Evolutionary conservation across 1,140 invertebrate species (phyloP).

Genomic region (Orius insidiosus): DNA sequence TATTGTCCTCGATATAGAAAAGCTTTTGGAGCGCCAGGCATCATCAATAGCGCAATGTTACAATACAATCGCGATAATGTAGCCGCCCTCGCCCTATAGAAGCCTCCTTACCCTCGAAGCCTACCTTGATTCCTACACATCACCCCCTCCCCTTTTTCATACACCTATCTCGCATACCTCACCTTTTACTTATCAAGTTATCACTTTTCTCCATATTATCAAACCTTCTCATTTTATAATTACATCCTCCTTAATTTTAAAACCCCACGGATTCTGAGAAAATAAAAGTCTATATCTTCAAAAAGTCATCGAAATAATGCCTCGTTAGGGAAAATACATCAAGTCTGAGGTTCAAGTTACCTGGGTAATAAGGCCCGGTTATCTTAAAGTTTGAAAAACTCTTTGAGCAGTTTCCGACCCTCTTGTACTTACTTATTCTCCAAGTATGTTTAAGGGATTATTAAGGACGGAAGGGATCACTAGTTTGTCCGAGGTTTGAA

Average conservation of each 20-base stretch:
- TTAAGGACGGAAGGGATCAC: background rate
- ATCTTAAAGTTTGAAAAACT: too few relatives aligned
- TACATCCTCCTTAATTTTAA: too few relatives aligned
- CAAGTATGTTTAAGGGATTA: background rate
- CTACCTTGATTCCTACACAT: background rate
- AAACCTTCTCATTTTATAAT: too few relatives aligned
- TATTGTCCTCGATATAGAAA: constrained; percentile 21
- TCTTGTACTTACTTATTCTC: background rate
- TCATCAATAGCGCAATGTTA: constrained; percentile 22
- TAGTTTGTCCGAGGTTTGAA: background rate
- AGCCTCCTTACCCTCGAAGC: background rate
- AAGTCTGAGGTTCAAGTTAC: too few relatives aligned
- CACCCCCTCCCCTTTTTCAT: background rate
- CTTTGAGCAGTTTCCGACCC: too few relatives aligned
- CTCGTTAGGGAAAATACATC: too few relatives aligned
- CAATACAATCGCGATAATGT: constrained; percentile 22
- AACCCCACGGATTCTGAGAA: too few relatives aligned
- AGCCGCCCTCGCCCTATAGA: constrained; percentile 7
- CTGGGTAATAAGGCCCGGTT: too few relatives aligned
- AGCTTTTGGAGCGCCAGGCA: constrained; percentile 21
- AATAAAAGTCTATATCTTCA: too few relatives aligned
- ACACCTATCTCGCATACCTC: background rate
- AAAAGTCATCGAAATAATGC: too few relatives aligned
- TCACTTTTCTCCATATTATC: background rate
- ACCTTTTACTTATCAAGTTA: constrained; percentile 2